Conservation (phyloP, 1,140 invertebrate genomes). For the Thaumatotibia leucotreta region DNA sequence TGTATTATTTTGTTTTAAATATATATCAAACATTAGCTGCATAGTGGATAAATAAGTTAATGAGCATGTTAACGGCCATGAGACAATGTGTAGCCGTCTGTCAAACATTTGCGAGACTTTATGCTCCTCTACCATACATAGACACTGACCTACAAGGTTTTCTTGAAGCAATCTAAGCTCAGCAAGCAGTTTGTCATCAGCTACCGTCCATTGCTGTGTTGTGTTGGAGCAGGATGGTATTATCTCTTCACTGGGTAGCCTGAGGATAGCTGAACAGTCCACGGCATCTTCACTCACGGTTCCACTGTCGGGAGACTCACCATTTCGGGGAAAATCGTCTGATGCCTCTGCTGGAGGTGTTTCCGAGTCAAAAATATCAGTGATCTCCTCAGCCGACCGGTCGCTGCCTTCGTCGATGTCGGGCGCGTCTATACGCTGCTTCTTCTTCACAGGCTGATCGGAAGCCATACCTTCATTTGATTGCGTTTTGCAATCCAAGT, state of each 20-base stretch:
- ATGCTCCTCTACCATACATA: constrained; percentile 85
- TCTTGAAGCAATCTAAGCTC: constrained; percentile 76
- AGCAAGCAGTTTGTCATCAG: constrained; percentile 56
- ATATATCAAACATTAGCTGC: constrained; percentile 89
- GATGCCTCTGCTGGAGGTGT: constrained; percentile 48
- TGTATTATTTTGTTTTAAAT: constrained; percentile 88
- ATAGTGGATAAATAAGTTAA: constrained; percentile 88
- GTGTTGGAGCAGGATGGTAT: constrained; percentile 57
- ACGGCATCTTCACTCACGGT: constrained; percentile 73
- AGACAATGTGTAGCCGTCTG: constrained; percentile 79
- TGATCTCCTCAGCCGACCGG: constrained; percentile 59
- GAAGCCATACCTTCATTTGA: constrained; percentile 77
- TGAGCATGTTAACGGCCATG: constrained; percentile 84
- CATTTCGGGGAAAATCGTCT: constrained; percentile 58
- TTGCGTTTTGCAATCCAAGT: constrained; percentile 39
- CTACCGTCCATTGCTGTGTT: constrained; percentile 45
- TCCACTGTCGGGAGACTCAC: constrained; percentile 67
- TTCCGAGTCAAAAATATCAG: constrained; percentile 61
- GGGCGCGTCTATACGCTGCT: constrained; percentile 79
- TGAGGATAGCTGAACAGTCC: constrained; percentile 60
- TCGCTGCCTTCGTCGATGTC: constrained; percentile 78
- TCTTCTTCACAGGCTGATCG: constrained; percentile 87
- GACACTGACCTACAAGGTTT: constrained; percentile 83
- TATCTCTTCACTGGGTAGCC: constrained; percentile 49
- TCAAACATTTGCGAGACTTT: constrained; percentile 83